Conservation (phyloP, 2,113 vertebrate species). For the Gavialis gangeticus region DNA sequence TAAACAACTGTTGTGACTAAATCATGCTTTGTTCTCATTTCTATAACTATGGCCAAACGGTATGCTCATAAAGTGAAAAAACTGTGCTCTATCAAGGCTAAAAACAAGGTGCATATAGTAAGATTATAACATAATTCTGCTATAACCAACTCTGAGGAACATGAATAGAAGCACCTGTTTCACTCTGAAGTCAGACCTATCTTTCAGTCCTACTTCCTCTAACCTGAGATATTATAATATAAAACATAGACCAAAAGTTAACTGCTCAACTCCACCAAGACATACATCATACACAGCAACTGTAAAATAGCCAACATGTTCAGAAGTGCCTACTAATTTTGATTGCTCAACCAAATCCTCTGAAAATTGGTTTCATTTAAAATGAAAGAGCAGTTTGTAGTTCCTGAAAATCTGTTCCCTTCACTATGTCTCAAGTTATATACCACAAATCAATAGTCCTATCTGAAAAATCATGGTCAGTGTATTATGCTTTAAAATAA, state of each 20-base stretch:
- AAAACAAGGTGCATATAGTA: not conserved
- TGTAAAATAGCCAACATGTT: not conserved
- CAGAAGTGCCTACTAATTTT: not conserved
- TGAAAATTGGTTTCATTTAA: conserved; percentile 16
- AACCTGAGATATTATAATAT: not conserved
- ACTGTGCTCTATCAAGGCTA: not conserved
- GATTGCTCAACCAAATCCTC: not conserved
- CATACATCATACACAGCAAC: not conserved
- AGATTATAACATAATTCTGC: not conserved
- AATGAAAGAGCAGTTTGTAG: not conserved
- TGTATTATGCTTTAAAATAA: conserved; percentile 17
- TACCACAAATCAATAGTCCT: not conserved
- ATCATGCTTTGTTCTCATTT: not conserved
- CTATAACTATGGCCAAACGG: not conserved
- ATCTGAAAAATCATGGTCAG: conserved; percentile 25
- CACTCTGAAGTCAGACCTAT: not conserved
- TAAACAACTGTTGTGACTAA: not conserved
- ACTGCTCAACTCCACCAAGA: not conserved
- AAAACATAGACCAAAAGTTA: not conserved
- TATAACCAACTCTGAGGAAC: not conserved
- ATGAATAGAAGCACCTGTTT: not conserved
- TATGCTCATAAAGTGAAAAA: not conserved
- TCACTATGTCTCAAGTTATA: not conserved
- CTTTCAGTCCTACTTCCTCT: not conserved
- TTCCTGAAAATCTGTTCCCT: conserved; percentile 19